These are phyloP conservation scores for Bovichtus variegatus DNA, from an alignment of 2,797 vertebrate genomes.

Conservation along the genomic window DNA sequence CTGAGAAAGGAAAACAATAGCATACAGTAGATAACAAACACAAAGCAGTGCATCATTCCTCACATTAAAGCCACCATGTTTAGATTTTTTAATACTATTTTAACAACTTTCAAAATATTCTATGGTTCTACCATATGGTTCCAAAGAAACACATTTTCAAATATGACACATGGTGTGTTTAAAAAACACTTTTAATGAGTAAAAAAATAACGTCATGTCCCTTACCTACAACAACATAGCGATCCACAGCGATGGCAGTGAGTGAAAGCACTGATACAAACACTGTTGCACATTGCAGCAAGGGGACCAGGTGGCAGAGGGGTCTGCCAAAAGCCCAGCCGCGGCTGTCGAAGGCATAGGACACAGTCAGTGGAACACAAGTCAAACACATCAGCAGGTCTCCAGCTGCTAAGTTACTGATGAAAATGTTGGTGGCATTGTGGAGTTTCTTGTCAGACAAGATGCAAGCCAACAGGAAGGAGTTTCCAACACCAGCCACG, in stretches of 20 bases:
- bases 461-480: slow-evolving; percentile 85
- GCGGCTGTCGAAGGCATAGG: slow-evolving; percentile 84
- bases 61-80: background rate
- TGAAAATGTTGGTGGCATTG: slow-evolving; percentile 88
- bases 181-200: background rate
- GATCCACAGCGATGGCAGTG: slow-evolving; percentile 88
- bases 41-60: background rate
- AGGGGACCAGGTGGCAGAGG: slow-evolving; percentile 85
- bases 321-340: slow-evolving; percentile 86
- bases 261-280: slow-evolving; percentile 88
- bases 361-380: slow-evolving; percentile 86
- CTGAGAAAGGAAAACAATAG: slow-evolving; percentile 52
- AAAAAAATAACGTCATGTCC: background rate
- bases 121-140: background rate
- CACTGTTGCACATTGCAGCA: slow-evolving; percentile 86
- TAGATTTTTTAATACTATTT: background rate
- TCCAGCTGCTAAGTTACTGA: slow-evolving; percentile 86
- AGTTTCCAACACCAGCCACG: slow-evolving; percentile 85
- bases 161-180: background rate
- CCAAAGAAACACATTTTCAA: background rate
- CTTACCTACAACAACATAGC: slow-evolving; percentile 86
- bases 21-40: background rate
- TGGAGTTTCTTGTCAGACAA: slow-evolving; percentile 85
- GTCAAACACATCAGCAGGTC: slow-evolving; percentile 89
- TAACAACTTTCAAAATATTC: background rate